Evolutionary conservation across 2,888 invertebrate species (phyloP), one percentile per base, ranked within the genome.

Genomic region (Lithophane semibrunnea): DNA sequence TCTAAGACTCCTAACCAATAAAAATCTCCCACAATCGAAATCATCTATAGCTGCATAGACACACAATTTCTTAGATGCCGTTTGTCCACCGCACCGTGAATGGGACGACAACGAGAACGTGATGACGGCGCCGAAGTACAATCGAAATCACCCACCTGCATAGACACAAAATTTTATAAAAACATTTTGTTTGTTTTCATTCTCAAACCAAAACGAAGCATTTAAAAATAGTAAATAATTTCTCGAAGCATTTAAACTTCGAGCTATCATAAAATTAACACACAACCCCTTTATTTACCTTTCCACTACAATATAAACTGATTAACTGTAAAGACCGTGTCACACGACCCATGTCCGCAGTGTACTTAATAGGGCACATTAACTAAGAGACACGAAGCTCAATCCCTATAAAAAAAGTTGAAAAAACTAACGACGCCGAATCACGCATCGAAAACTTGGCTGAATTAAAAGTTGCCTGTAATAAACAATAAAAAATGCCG

Each of bases 401-500:
- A 90, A 92, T 93, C 91, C 90, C 88, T 93, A 94, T 94, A 95
- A 56, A 95, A 93, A 94, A 95, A 94, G 93, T 93, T 91, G 92
- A 93, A 94, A 95, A 94, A 94, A 92, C 92, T 96, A 96, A 96
- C 95, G 96, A 96, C 94, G 86, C 80, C 86, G 87, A 87, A 94
- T 93, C 96, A 96, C 96, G 96, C 96, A 96, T 94, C 92, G 82
- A 86, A 95, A 96, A 96, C 94, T 95, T 93, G 93, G 93, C 91
- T 92, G 94, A 96, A 96, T 96, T 96, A 96, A 96, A 96, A 96
- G 96, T 96, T 96, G 92, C 91, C 92, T 92, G 95, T 94, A 94
- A 95, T 96, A 96, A 95, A 96, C 96, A 95, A 95, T 96, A 96
- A 96, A 95, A 94, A 96, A 94, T 93, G 88, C 92, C 92, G 90